These are phyloP conservation scores for Psilanteris sp. DNA, from an alignment of 1,140 invertebrate genomes.

Conservation along the genomic window DNA sequence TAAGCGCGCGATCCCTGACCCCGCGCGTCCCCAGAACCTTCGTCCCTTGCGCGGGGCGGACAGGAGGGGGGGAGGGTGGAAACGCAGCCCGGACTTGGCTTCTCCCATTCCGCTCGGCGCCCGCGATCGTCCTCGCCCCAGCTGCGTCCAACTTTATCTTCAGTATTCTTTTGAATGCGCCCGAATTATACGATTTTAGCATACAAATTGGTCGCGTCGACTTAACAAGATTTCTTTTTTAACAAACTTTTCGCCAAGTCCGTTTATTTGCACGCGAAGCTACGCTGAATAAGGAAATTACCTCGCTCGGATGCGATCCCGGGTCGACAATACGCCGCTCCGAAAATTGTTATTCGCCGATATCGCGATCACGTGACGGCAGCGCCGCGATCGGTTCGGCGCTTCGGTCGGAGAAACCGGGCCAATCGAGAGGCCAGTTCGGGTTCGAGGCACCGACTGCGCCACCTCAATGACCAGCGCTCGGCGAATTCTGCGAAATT, in stretches of 20 bases:
- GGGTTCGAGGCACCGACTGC: no score
- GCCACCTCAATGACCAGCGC: no score
- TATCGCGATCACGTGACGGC: no score
- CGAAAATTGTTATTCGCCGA: background rate
- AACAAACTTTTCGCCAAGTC: constrained; percentile 37
- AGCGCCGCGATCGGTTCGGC: no score
- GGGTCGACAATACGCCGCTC: constrained; percentile 4
- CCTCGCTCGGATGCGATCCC: background rate
- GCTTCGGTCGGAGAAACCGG: no score
- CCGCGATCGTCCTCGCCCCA: background rate
- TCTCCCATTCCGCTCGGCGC: constrained; percentile 5
- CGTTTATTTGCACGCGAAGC: constrained; percentile 20
- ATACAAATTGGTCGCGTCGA: constrained; percentile 56
- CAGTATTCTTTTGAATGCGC: constrained; percentile 47
- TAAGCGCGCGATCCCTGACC: constrained; percentile 57
- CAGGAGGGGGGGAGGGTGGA: no score
- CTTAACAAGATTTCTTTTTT: constrained; percentile 49
- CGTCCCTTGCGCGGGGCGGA: constrained; percentile 43
- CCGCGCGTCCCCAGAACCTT: constrained; percentile 23
- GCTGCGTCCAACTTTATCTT: constrained; percentile 32
- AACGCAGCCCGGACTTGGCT: constrained; percentile 32
- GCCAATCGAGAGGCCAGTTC: no score
- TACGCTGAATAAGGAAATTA: constrained; percentile 33
- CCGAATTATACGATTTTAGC: constrained; percentile 51
- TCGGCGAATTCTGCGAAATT: no score